Evolutionary conservation across 2,888 invertebrate genomes (phyloP), one percentile per base, ranked within the genome.

Genomic region (Cerastis rubricosa): DNA sequence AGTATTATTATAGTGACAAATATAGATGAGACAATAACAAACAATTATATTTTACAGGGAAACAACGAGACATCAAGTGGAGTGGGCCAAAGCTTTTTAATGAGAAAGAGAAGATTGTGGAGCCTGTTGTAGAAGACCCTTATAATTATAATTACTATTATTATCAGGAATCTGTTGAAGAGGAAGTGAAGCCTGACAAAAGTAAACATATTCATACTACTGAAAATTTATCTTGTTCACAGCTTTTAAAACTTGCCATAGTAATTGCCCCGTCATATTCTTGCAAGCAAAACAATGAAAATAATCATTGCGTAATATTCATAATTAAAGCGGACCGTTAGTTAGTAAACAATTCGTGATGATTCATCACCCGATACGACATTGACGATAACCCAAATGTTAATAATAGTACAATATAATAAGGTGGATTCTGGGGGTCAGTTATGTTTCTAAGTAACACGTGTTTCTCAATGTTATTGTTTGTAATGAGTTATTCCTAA

Each of bases 41-140:
- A 43, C n/a, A 8, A 43, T 25, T 57, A 14, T 25, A 35, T 51
- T 77, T 25, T 59, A 35, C 79, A 80, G 80, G 80, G 79, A 70
- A 67, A 9, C 57, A 71, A 61, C 57, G 65, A n/a, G 79, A 67
- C 5, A 17, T 47, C 2, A 71, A 80, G 57, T 79, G 79, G 71
- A 75, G 11, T 35, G 79, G 70, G 45, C 71, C 80, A 49, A 70
- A 74, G 6, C 4, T 19, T 8, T 61, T 61, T 12, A 51, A 65
- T 51, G 40, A 78, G 7, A 70, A 54, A 19, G 29, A 63, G 29
- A 57, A 61, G 45, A 59, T 65, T 19, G 19, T 59, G 1, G 19
- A 25, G 14, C 51, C 72, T 22, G 22, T 64, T n/a, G 22, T 9
- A 35, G 51, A 35, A 19, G 14, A 64, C 2, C 19, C 59, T 29